phyloP scores from a whole-genome alignment of 2,797 vertebrate species.

The Pseudochaenichthys georgianus region DNA sequence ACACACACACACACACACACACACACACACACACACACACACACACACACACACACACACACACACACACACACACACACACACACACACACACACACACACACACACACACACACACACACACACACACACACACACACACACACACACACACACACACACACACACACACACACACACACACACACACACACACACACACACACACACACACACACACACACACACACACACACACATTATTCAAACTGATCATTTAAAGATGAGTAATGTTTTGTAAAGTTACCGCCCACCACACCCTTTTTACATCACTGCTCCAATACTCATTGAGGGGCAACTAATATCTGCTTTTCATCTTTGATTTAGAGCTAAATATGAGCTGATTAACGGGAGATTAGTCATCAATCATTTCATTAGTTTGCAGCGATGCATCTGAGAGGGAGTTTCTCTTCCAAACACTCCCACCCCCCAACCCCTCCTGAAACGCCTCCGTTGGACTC shows the following conservation, averaged over 20 bases:
- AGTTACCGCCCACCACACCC: not conserved
- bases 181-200: too few relatives aligned
- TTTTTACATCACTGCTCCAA: not conserved
- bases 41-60: too few relatives aligned
- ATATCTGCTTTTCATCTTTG: not conserved
- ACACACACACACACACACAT: not conserved
- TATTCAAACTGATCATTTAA: slow-evolving; percentile 1
- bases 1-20: too few relatives aligned
- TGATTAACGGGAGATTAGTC: not conserved
- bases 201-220: too few relatives aligned
- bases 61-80: too few relatives aligned
- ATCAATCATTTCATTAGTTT: not conserved
- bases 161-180: slow-evolving; percentile 30
- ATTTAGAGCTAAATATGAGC: not conserved
- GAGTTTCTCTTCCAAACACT: too few relatives aligned
- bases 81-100: too few relatives aligned
- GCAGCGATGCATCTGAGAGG: not conserved
- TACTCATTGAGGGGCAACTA: not conserved
- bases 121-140: not conserved
- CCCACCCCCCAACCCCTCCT: too few relatives aligned
- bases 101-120: not conserved
- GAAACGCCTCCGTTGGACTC: too few relatives aligned
- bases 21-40: too few relatives aligned
- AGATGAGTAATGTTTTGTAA: not conserved
- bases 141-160: too few relatives aligned